A percentile compares a stretch with the other conserved stretches of the same genome.
Conservation (phyloP, 2,113 vertebrate genomes). For the Gymnobelideus leadbeateri region DNA sequence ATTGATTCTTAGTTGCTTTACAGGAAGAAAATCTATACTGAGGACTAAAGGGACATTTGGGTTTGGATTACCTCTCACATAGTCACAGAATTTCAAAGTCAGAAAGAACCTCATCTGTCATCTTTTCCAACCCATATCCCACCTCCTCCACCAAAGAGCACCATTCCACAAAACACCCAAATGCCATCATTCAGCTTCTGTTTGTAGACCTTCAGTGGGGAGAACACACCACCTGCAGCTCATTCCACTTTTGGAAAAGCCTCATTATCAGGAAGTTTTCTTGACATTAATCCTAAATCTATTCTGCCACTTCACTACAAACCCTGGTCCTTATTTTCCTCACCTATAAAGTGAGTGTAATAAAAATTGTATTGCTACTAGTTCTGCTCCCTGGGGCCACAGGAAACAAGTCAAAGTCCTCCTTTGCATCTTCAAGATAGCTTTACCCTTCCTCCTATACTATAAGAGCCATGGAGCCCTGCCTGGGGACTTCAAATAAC, state of each 20-base stretch:
- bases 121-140: not conserved
- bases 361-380: not conserved
- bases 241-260: not conserved
- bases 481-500: not conserved
- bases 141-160: not conserved
- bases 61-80: not conserved
- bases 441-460: not conserved
- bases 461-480: not conserved
- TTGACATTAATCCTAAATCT: not conserved
- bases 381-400: not conserved
- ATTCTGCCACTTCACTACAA: not conserved
- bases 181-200: not conserved
- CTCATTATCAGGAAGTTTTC: not conserved
- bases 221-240: not conserved
- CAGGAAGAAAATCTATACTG: not conserved
- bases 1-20: not conserved
- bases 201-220: not conserved
- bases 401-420: not conserved
- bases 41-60: not conserved
- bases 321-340: not conserved
- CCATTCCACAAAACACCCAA: not conserved
- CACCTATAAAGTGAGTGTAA: not conserved
- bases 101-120: not conserved
- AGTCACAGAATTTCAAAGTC: not conserved
- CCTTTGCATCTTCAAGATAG: not conserved